phyloP scores from a whole-genome alignment of 2,888 invertebrate genomes.

The Agapostemon virescens region DNA sequence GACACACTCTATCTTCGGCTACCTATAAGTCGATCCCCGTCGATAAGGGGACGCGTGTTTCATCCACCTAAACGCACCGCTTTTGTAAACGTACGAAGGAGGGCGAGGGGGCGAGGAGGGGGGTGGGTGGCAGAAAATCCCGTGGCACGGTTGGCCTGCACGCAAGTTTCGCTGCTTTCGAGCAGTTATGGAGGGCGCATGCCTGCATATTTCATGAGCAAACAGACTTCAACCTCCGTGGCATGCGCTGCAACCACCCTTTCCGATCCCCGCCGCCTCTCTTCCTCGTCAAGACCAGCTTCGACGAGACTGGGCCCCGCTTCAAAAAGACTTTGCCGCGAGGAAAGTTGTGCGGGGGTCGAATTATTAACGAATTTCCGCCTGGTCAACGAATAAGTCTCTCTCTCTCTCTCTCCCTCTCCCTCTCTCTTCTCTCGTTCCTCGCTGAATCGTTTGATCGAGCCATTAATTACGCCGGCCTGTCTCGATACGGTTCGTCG shows the following conservation, averaged over 20 bases:
- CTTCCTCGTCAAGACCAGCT: slow-evolving; percentile 45
- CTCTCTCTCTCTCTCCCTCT: not conserved
- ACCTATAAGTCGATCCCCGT: slow-evolving; percentile 48
- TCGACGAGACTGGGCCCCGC: slow-evolving; percentile 49
- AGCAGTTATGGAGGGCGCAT: slow-evolving; percentile 75
- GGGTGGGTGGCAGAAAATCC: slow-evolving; percentile 71
- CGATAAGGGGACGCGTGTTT: slow-evolving; percentile 42
- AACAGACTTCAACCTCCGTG: slow-evolving; percentile 74
- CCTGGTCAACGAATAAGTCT: slow-evolving; percentile 51
- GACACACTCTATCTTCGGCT: slow-evolving; percentile 19
- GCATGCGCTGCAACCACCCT: slow-evolving; percentile 62
- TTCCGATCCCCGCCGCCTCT: not conserved
- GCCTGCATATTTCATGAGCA: slow-evolving; percentile 79
- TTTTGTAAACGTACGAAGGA: slow-evolving; percentile 65
- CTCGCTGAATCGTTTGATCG: slow-evolving; percentile 32
- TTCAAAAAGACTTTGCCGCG: slow-evolving; percentile 61
- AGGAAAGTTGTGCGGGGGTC: slow-evolving; percentile 44
- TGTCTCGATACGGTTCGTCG: not conserved
- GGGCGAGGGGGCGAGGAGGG: slow-evolving; percentile 56
- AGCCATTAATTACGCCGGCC: slow-evolving; percentile 42
- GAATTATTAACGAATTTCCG: slow-evolving; percentile 59
- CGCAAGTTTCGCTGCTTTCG: slow-evolving; percentile 75
- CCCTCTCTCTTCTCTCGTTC: not conserved
- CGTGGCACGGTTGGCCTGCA: slow-evolving; percentile 71
- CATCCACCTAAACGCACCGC: slow-evolving; percentile 57